Evolutionary conservation across 2,113 vertebrate genomes (phyloP).

Genomic region (Dasyornis broadbenti): DNA sequence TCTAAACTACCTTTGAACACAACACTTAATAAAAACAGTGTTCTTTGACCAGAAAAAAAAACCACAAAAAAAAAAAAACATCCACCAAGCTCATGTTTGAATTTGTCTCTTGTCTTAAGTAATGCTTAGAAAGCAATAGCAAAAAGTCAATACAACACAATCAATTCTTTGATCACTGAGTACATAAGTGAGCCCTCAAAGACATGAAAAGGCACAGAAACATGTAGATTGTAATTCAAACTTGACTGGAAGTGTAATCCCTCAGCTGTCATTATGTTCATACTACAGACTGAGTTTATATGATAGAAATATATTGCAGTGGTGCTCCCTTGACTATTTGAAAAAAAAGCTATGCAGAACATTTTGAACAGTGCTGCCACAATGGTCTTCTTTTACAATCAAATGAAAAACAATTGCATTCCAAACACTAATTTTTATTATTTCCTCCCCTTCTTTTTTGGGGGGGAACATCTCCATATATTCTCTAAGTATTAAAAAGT

Average conservation of each 20-base stretch:
- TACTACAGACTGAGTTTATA: neutral
- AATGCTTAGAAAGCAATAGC: neutral
- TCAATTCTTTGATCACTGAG: neutral
- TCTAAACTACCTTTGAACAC: neutral
- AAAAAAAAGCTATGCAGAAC: neutral
- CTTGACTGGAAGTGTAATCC: neutral
- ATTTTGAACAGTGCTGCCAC: neutral
- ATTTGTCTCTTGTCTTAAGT: neutral
- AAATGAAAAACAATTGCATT: neutral
- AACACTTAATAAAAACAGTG: neutral
- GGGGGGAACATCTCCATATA: rapidly evolving
- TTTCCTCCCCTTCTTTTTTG: neutral
- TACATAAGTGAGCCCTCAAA: neutral
- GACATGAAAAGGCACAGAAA: neutral
- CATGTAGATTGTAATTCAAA: neutral
- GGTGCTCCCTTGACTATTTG: neutral
- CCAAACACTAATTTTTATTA: neutral
- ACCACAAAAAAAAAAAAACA: neutral
- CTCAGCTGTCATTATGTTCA: neutral
- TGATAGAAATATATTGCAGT: neutral
- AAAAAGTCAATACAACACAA: neutral
- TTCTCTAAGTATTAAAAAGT: neutral
- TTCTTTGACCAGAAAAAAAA: neutral
- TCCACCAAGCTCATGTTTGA: neutral
- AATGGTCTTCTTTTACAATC: neutral